phyloP scores from a whole-genome alignment of 2,113 vertebrate species.

The Equus przewalskii region DNA sequence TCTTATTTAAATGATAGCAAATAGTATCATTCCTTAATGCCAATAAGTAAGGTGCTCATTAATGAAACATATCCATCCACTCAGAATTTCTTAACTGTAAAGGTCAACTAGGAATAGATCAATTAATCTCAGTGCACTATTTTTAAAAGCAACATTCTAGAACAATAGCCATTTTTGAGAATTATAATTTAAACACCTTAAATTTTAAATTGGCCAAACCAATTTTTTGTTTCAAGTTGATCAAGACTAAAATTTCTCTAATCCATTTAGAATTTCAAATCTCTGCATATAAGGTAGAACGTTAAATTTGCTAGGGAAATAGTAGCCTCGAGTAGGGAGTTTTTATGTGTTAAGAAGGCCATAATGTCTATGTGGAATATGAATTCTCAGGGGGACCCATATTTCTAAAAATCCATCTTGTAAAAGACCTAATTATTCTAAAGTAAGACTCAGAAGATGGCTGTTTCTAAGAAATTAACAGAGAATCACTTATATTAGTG shows the following conservation, averaged over 20 bases:
- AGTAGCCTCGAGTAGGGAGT: background rate
- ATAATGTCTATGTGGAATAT: background rate
- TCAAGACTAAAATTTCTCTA: background rate
- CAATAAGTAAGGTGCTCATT: background rate
- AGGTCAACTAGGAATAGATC: background rate
- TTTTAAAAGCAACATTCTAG: conserved; percentile 1
- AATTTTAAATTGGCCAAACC: conserved; percentile 1
- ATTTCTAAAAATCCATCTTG: background rate
- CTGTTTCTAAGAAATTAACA: conserved; percentile 3
- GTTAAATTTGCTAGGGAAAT: conserved; percentile 32
- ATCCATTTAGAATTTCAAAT: conserved; percentile 38
- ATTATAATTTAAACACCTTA: background rate
- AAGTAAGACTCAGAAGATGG: conserved; percentile 3
- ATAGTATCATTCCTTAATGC: background rate
- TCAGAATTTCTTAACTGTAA: background rate
- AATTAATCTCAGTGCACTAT: background rate
- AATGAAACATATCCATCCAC: background rate
- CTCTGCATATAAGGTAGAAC: background rate
- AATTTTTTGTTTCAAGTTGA: background rate
- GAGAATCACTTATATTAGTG: background rate
- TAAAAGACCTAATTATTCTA: conserved; percentile 15
- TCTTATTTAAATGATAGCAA: conserved; percentile 24
- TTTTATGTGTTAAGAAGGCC: background rate
- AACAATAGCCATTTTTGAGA: background rate
- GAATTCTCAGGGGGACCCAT: background rate